Evolutionary conservation across 92 coral and sea anemone genomes (phyloP).

Genomic region (Pocillopora grandis): DNA sequence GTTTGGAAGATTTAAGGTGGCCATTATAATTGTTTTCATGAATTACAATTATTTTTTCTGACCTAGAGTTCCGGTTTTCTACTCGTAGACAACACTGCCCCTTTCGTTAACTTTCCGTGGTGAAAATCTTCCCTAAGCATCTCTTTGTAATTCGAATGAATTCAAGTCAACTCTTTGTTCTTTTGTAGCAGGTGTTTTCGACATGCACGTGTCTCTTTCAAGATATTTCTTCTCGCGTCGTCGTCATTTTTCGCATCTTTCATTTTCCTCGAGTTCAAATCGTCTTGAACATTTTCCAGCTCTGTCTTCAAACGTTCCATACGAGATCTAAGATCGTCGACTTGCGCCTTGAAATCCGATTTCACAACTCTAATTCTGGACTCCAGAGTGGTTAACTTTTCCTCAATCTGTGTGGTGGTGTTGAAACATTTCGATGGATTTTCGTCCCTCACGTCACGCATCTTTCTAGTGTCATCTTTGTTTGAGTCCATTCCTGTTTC

Average conservation of each 20-base stretch:
- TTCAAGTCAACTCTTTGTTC: conserved; percentile 15
- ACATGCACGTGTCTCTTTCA: background rate
- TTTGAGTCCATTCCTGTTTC: background rate
- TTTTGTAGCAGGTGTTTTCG: conserved; percentile 10
- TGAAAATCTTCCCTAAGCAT: background rate
- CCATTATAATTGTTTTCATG: background rate
- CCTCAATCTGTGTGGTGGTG: conserved; percentile 1
- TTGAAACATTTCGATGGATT: background rate
- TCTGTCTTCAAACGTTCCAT: conserved; percentile 30
- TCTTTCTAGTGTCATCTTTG: background rate
- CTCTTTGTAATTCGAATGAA: background rate
- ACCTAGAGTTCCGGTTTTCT: background rate
- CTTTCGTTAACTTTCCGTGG: background rate
- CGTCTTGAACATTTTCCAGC: conserved; percentile 14
- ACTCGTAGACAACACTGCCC: background rate
- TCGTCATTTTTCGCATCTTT: background rate
- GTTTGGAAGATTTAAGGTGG: too few relatives aligned
- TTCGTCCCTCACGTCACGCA: background rate
- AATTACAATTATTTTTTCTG: background rate
- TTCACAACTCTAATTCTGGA: conserved; percentile 21
- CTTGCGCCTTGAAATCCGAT: conserved; percentile 25
- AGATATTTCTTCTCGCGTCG: background rate
- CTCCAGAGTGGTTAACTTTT: conserved; percentile 19
- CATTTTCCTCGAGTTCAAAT: background rate
- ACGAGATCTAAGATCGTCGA: conserved; percentile 27